Evolutionary conservation across 2,113 vertebrate genomes (phyloP), one percentile per base, ranked within the genome.

Genomic region (Tauraco erythrolophus): DNA sequence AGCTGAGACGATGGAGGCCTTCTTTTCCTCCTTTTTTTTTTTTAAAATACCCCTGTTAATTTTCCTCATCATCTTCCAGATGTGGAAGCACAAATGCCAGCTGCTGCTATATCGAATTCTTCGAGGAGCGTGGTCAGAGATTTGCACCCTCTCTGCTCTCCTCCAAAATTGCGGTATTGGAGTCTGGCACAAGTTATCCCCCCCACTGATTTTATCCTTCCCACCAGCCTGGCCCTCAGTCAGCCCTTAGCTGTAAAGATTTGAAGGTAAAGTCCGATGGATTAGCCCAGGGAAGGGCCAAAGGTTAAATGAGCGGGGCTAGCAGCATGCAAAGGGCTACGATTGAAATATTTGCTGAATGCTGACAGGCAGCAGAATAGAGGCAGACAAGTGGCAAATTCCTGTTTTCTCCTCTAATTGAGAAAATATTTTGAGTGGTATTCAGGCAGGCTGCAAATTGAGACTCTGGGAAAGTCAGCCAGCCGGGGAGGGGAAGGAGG

Each of bases 311-410:
- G 96, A 95, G 95, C 86, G 2, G 78, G 84, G 97, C 97, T 95
- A 97, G 94, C 90, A 97, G 95, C 94, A 88, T 89, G 97, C 96
- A 96, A 97, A 98, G 84, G 81, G 75, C 93, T 84, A 54, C 4
- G 90, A 98, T 95, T 98, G 98, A 98, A 98, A 98, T 98, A 98
- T 98, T 98, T 98, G 97, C 95, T 96, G 97, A 97, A 98, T 95
- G 94, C 91, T 98, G 98, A 98, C 97, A 98, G 97, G 96, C 97
- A 96, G 53, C 95, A 98, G 97, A 98, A 98, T 98, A 96, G 98
- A 97, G 96, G 98, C 98, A 97, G 98, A 98, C 97, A 98, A 98
- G 98, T 98, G 97, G 97, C 95, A 98, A 98, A 98, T 98, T 98
- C 97, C 93, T 98, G 96, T 98, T 98, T 98, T 98, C 97, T 97